phyloP scores from a whole-genome alignment of 2,888 invertebrate genomes.

The Trachelus troglodyta region DNA sequence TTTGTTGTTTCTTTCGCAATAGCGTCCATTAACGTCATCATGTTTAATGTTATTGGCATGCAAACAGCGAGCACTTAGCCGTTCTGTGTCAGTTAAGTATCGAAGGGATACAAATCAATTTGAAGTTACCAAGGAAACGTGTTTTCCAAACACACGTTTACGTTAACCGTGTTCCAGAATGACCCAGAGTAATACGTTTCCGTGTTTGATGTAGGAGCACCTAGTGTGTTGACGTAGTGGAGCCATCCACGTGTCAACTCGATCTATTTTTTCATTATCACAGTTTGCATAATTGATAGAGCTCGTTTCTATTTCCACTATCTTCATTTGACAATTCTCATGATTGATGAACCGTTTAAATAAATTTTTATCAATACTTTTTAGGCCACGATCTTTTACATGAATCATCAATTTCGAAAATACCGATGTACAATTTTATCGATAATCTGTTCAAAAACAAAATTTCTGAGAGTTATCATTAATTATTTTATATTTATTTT shows the following conservation, averaged over 20 bases:
- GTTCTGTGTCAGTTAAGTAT: slow-evolving; percentile 1
- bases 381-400: background rate
- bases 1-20: background rate
- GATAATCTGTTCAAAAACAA: background rate
- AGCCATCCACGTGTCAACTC: background rate
- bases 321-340: background rate
- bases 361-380: background rate
- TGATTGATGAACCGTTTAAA: background rate
- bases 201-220: background rate
- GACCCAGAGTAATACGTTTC: background rate
- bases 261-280: background rate
- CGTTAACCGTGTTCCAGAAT: background rate
- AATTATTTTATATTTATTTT: background rate
- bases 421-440: background rate
- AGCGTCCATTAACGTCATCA: background rate
- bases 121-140: slow-evolving; percentile 56
- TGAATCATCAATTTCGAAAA: background rate
- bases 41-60: background rate
- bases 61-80: background rate
- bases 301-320: background rate
- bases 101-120: slow-evolving; percentile 56
- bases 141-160: slow-evolving; percentile 50
- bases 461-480: background rate
- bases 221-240: background rate
- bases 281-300: background rate